These are phyloP conservation scores for Lepidocyrtinus sp. DNA, from an alignment of 2,888 invertebrate species.

Conservation along the genomic window DNA sequence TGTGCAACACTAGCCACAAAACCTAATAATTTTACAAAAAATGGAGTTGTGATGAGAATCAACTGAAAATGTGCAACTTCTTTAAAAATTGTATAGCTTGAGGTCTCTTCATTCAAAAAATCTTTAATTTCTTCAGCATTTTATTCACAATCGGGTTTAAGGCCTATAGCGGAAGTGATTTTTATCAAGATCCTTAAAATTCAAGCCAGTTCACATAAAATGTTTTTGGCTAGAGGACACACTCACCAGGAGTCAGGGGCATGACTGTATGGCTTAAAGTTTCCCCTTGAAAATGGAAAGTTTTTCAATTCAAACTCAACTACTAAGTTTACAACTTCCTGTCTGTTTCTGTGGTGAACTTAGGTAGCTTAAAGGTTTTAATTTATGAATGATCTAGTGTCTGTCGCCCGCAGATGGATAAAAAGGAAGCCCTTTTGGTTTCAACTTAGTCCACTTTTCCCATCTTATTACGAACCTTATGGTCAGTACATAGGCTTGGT, in stretches of 20 bases:
- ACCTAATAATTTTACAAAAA: neutral
- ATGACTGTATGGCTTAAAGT: neutral
- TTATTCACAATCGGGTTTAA: neutral
- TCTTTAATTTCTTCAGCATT: neutral
- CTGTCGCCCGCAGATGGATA: neutral
- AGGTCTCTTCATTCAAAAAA: neutral
- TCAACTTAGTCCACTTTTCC: neutral
- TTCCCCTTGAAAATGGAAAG: neutral
- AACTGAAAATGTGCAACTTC: neutral
- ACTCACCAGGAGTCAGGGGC: neutral
- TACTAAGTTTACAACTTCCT: neutral
- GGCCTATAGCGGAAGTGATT: neutral
- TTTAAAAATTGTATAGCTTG: neutral
- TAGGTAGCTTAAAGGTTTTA: no score
- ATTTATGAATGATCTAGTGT: no score
- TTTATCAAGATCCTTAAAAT: neutral
- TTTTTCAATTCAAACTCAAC: neutral
- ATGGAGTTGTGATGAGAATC: neutral
- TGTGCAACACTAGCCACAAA: neutral
- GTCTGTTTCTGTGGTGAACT: no score
- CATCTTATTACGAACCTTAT: neutral
- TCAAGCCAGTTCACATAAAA: neutral
- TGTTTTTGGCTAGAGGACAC: neutral
- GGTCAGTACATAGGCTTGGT: neutral
- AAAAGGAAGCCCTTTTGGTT: neutral